Conservation (phyloP, 1,140 invertebrate genomes). For the Andricus grossulariae region DNA sequence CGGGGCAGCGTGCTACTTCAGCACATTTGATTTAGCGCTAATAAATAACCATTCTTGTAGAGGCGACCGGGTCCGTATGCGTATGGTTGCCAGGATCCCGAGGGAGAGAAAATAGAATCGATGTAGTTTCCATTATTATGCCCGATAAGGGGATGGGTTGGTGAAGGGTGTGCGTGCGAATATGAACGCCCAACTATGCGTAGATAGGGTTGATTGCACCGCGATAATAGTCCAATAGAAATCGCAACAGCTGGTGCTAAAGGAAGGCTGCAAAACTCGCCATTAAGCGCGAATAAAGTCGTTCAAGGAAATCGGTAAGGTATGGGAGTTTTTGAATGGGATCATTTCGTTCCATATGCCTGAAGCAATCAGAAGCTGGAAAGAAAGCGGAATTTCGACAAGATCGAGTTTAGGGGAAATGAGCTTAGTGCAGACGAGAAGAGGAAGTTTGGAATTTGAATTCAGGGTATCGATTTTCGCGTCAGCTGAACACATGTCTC, state of each 20-base stretch:
- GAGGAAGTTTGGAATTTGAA: not conserved
- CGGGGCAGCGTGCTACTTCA: conserved; percentile 58
- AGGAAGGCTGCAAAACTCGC: conserved; percentile 27
- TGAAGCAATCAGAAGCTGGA: not conserved
- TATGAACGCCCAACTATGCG: conserved; percentile 20
- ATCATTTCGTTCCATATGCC: too few species aligned
- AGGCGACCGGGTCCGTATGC: conserved; percentile 52
- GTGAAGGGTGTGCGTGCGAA: conserved; percentile 40
- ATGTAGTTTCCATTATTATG: conserved; percentile 73
- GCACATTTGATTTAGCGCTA: conserved; percentile 75
- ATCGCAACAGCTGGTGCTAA: conserved; percentile 40
- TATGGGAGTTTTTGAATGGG: not conserved
- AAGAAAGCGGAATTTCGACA: not conserved
- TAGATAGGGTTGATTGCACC: conserved; percentile 57
- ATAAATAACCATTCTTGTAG: conserved; percentile 75
- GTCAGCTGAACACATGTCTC: not conserved
- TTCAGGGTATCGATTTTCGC: not conserved
- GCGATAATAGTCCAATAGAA: conserved; percentile 57
- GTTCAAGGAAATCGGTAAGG: not conserved
- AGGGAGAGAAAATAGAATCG: conserved; percentile 75
- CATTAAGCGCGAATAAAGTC: conserved; percentile 28
- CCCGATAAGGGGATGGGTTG: conserved; percentile 53
- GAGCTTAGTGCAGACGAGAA: not conserved
- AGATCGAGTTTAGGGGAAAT: not conserved
- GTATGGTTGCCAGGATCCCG: conserved; percentile 58